Conservation (phyloP, 1,140 invertebrate species). For the Achatina immaculata region DNA sequence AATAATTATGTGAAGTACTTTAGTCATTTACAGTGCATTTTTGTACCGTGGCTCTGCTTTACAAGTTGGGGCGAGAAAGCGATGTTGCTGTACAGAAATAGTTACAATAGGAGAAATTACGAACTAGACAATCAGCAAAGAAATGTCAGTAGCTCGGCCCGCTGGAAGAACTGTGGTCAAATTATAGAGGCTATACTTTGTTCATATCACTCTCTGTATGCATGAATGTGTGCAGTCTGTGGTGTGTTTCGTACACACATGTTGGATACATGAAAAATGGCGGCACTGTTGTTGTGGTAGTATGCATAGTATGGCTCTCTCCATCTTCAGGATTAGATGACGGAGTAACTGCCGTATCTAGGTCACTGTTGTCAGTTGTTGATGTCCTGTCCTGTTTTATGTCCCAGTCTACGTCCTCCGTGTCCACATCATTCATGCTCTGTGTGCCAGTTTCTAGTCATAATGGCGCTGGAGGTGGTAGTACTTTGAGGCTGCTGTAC, state of each 20-base stretch:
- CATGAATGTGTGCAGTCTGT: slow-evolving; percentile 5
- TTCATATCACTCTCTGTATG: background rate
- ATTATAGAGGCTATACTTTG: background rate
- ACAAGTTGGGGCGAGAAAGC: too few species aligned
- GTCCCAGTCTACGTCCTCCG: background rate
- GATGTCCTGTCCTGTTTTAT: background rate
- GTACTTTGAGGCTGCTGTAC: slow-evolving; percentile 10
- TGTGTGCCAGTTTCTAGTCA: slow-evolving; percentile 13
- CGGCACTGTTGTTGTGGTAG: background rate
- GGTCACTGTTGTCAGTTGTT: background rate
- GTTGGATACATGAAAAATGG: slow-evolving; percentile 17
- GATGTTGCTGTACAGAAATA: too few species aligned
- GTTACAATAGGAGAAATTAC: too few species aligned
- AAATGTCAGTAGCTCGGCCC: too few species aligned
- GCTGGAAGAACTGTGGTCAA: too few species aligned
- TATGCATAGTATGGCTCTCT: background rate
- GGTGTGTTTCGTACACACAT: slow-evolving; percentile 33
- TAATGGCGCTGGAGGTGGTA: slow-evolving; percentile 21
- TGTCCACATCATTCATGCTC: background rate
- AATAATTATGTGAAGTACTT: too few species aligned
- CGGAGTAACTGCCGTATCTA: too few species aligned
- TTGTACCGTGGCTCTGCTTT: too few species aligned
- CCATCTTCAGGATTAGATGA: too few species aligned
- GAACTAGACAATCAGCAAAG: too few species aligned
- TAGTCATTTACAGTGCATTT: too few species aligned